Evolutionary conservation across 2,888 invertebrate species (phyloP).

Genomic region (Drosophila greeni): DNA sequence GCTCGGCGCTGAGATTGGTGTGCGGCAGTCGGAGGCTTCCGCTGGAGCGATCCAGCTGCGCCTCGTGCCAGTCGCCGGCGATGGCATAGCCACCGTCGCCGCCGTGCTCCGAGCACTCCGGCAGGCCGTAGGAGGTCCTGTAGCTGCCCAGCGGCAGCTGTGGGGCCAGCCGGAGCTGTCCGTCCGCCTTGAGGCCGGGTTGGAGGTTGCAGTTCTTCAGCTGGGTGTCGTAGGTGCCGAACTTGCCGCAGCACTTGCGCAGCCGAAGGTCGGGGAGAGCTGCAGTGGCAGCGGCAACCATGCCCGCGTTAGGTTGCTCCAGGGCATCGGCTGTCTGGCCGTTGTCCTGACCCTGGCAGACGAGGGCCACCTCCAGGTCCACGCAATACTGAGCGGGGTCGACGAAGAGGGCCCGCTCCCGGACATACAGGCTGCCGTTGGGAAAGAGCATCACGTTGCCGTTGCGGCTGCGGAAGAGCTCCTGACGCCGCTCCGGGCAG

Average conservation of each 20-base stretch:
- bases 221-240: conserved; percentile 82
- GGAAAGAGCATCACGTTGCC: conserved; percentile 81
- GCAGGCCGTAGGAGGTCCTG: conserved; percentile 72
- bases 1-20: conserved; percentile 54
- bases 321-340: not conserved
- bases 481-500: conserved; percentile 52
- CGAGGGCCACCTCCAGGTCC: conserved; percentile 83
- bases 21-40: conserved; percentile 58
- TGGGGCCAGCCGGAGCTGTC: conserved; percentile 57
- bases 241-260: conserved; percentile 86
- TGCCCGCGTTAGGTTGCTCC: not conserved
- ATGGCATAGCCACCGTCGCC: conserved; percentile 62
- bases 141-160: conserved; percentile 55
- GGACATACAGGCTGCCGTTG: conserved; percentile 83
- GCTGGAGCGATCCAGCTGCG: conserved; percentile 46
- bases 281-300: not conserved
- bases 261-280: conserved; percentile 68
- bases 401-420: conserved; percentile 79
- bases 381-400: conserved; percentile 84
- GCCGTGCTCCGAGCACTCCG: conserved; percentile 51
- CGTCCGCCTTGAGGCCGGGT: conserved; percentile 8
- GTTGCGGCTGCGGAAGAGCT: conserved; percentile 75
- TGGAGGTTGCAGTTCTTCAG: conserved; percentile 79
- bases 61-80: conserved; percentile 71
- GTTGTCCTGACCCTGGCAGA: conserved; percentile 61